Percentiles rank a stretch among this genome's conserved stretches.
Conservation (phyloP, 2,113 vertebrate genomes). For the Hyaena hyaena region DNA sequence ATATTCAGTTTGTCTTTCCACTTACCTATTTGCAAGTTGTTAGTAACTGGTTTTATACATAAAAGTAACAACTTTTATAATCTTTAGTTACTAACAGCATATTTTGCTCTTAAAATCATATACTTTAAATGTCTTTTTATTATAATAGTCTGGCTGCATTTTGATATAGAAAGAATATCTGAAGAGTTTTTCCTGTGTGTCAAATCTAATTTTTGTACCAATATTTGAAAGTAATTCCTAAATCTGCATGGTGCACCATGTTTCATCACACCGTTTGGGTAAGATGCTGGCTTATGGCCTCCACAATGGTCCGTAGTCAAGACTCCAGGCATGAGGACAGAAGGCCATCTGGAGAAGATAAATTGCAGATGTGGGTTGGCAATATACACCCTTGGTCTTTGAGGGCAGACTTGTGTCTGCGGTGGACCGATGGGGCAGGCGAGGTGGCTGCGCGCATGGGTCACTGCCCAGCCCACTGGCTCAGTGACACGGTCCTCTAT, state of each 20-base stretch:
- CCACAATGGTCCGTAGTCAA: rapidly evolving
- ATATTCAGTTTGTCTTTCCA: not conserved
- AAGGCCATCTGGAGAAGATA: rapidly evolving
- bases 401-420: not conserved
- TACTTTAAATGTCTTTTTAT: not conserved
- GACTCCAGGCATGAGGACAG: rapidly evolving
- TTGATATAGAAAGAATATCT: not conserved
- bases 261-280: rapidly evolving
- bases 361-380: not conserved
- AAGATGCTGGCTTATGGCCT: rapidly evolving
- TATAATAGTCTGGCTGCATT: not conserved
- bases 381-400: rapidly evolving
- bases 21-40: not conserved
- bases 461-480: not conserved
- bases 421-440: rapidly evolving
- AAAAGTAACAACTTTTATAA: not conserved
- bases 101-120: not conserved
- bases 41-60: not conserved
- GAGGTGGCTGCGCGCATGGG: rapidly evolving
- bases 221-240: not conserved
- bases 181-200: not conserved
- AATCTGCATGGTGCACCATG: rapidly evolving
- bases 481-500: rapidly evolving
- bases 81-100: not conserved
- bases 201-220: not conserved